These are phyloP conservation scores for Drosophila nigricruria DNA, from an alignment of 2,888 invertebrate species.

Conservation along the genomic window DNA sequence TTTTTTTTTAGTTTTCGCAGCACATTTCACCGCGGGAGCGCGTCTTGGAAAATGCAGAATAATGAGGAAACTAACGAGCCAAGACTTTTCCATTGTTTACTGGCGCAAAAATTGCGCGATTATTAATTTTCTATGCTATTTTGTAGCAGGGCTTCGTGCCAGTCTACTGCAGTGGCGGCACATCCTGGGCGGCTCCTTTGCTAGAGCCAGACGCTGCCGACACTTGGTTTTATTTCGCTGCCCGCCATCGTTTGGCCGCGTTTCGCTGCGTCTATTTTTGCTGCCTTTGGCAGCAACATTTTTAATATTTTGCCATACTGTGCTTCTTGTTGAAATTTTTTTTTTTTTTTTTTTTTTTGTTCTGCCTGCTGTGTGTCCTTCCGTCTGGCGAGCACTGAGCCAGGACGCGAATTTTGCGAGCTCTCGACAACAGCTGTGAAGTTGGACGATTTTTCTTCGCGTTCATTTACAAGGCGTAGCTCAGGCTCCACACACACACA, in stretches of 20 bases:
- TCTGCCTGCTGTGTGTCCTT: slow-evolving; percentile 39
- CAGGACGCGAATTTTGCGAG: slow-evolving; percentile 19
- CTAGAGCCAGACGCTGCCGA: slow-evolving; percentile 47
- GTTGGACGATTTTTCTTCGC: slow-evolving; percentile 10
- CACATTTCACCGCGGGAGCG: slow-evolving; percentile 34
- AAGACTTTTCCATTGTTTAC: slow-evolving; percentile 82
- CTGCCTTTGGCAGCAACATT: slow-evolving; percentile 67
- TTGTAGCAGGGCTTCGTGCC: slow-evolving; percentile 50
- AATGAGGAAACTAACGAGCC: slow-evolving; percentile 82
- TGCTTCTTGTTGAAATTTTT: slow-evolving; percentile 16
- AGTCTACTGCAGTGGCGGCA: slow-evolving; percentile 11
- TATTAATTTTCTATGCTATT: slow-evolving; percentile 81
- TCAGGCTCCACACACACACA: slow-evolving; percentile 37
- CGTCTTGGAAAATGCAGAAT: slow-evolving; percentile 66
- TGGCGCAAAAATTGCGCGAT: slow-evolving; percentile 81
- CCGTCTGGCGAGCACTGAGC: slow-evolving; percentile 22
- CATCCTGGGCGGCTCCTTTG: slow-evolving; percentile 16
- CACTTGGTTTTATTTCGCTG: slow-evolving; percentile 44
- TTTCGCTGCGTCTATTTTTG: slow-evolving; percentile 35
- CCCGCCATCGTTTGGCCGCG: slow-evolving; percentile 40
- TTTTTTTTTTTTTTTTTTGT: slow-evolving; percentile 47
- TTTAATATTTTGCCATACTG: slow-evolving; percentile 73
- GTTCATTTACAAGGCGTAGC: slow-evolving; percentile 31
- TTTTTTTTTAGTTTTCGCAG: slow-evolving; percentile 38
- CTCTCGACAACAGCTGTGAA: slow-evolving; percentile 32